These are phyloP conservation scores for Ophraella communa DNA, from an alignment of 2,888 invertebrate genomes.

Conservation along the genomic window DNA sequence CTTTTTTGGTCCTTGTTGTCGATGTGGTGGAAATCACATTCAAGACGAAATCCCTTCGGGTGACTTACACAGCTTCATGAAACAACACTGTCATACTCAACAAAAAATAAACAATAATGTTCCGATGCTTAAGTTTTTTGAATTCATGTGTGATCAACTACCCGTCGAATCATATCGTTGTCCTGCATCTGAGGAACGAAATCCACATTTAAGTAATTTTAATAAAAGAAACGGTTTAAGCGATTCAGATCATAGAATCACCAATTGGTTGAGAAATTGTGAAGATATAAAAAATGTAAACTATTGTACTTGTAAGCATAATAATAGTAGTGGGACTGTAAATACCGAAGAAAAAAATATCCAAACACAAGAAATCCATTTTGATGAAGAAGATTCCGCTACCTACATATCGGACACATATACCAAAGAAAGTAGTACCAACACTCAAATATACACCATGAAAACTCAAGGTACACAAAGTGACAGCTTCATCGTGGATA, in stretches of 20 bases:
- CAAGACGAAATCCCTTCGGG: not conserved
- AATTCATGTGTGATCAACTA: not conserved
- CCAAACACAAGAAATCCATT: not conserved
- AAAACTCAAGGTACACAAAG: not conserved
- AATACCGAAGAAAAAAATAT: not conserved
- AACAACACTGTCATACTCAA: not conserved
- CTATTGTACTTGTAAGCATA: not conserved
- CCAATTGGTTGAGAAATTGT: not conserved
- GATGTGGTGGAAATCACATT: not conserved
- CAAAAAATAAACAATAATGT: not conserved
- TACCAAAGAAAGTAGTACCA: not conserved
- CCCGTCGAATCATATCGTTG: not conserved
- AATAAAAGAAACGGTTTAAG: not conserved
- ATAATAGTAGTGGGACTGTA: not conserved
- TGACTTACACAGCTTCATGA: not conserved
- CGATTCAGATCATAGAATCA: not conserved
- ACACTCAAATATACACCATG: not conserved
- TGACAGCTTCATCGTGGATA: not conserved
- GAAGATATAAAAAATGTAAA: not conserved
- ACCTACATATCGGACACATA: not conserved
- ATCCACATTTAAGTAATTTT: not conserved
- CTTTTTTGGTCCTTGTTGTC: conserved; percentile 1
- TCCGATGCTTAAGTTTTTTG: not conserved
- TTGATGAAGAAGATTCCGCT: not conserved
- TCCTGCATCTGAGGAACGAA: not conserved